Evolutionary conservation across 2,113 vertebrate species (phyloP).

Genomic region (Hiodon tergisus): DNA sequence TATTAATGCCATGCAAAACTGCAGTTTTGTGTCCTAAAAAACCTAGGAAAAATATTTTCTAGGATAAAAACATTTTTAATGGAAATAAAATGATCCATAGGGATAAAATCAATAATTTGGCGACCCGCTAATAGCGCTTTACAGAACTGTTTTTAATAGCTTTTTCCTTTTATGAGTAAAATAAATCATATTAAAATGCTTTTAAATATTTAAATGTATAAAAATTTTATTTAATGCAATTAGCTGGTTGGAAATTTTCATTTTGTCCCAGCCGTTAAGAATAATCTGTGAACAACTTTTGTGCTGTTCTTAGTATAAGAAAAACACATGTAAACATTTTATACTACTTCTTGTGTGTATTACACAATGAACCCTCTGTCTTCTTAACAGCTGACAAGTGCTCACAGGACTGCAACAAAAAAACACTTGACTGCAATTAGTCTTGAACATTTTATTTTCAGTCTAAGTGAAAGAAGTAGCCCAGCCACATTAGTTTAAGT

Average conservation of each 20-base stretch:
- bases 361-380: too few species aligned
- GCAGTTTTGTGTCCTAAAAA: not conserved
- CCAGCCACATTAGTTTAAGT: too few species aligned
- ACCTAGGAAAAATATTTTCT: not conserved
- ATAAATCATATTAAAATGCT: too few species aligned
- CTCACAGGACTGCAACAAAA: conserved; percentile 11
- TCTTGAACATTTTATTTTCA: conserved; percentile 6
- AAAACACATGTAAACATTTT: too few species aligned
- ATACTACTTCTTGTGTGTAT: too few species aligned
- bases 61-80: not conserved
- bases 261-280: too few species aligned
- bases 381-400: too few species aligned
- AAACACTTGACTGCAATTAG: conserved; percentile 6
- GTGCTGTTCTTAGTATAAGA: too few species aligned
- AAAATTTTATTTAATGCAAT: not conserved
- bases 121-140: too few species aligned
- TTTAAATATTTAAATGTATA: not conserved
- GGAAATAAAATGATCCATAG: not conserved
- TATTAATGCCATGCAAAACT: not conserved
- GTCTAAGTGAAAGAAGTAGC: not conserved
- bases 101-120: not conserved
- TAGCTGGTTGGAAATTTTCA: not conserved
- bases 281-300: too few species aligned
- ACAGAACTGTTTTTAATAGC: too few species aligned
- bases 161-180: too few species aligned